Conservation (phyloP, 2,797 vertebrate species). For the Chaunax sp. region DNA sequence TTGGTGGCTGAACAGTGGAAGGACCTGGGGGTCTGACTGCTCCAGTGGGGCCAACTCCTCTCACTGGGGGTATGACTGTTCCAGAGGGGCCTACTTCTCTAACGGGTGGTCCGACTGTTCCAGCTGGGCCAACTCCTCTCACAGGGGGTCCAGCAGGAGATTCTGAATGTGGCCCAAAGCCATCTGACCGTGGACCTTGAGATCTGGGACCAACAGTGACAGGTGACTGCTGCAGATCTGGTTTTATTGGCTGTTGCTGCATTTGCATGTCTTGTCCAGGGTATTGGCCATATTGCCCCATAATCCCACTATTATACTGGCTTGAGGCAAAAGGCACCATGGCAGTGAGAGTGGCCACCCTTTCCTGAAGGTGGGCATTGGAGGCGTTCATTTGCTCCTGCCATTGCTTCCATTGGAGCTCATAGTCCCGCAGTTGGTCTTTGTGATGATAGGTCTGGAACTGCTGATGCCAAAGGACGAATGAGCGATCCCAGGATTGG, state of each 20-base stretch:
- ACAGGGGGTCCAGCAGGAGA: conserved; percentile 58
- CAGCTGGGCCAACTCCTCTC: conserved; percentile 71
- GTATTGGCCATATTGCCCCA: conserved; percentile 85
- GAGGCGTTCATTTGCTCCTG: conserved; percentile 97
- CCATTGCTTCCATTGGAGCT: conserved; percentile 97
- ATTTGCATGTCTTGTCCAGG: conserved; percentile 76
- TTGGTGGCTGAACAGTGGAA: conserved; percentile 80
- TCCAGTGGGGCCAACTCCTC: conserved; percentile 72
- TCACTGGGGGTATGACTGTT: conserved; percentile 55
- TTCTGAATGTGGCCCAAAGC: conserved; percentile 60
- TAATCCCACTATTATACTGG: conserved; percentile 77
- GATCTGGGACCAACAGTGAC: conserved; percentile 54
- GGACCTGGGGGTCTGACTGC: conserved; percentile 78
- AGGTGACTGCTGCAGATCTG: conserved; percentile 53
- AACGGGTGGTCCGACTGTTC: conserved; percentile 66
- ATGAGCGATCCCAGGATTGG: conserved; percentile 93
- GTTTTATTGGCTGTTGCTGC: conserved; percentile 68
- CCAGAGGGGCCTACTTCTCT: conserved; percentile 58
- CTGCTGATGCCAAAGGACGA: conserved; percentile 94
- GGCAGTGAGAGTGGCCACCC: conserved; percentile 87
- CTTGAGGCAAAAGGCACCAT: conserved; percentile 85
- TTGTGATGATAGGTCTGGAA: conserved; percentile 96
- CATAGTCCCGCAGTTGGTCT: conserved; percentile 95
- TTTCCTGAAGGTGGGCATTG: conserved; percentile 91
- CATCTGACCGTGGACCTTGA: conserved; percentile 56